Evolutionary conservation across 1,140 invertebrate species (phyloP), one percentile per base, ranked within the genome.

Genomic region (Bombus cullumanus): DNA sequence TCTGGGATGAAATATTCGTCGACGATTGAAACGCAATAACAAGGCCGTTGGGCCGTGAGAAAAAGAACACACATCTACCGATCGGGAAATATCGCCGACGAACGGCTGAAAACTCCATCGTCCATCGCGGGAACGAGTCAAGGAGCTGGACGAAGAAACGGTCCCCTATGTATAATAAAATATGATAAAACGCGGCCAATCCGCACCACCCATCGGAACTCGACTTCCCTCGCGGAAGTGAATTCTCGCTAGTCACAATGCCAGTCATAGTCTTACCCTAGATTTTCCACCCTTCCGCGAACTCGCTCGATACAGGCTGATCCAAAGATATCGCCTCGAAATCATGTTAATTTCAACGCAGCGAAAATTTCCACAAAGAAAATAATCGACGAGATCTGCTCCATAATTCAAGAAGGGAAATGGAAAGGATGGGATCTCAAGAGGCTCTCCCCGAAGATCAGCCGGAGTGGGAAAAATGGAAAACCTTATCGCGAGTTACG

Each of bases 131-230:
- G 64, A 83, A 59, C 83, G 71, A 71, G 43, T 73, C 59, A 80
- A 87, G 64, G 15, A 43, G 62, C 18, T 53, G 47, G 1, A 0
- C 47, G 82, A 76, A 82, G 89, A 77, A 86, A 83, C 80, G 80
- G 68, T 84, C 88, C 88, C 86, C 90, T 86, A 86, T 91, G 90
- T 91, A 91, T 91, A 91, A 91, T 91, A 91, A 91, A 91, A 91
- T 91, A 91, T 91, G 90, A 91, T 91, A 91, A 91, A 91, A 91
- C 88, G 73, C 77, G 73, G 69, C 62, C 88, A 91, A 91, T 91
- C 85, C 80, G 69, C 0, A 53, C 47, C 47, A 53, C 5, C 47
- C 18, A 73, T 79, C 87, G 88, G 80, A 89, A 69, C 87, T 84
- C 72, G 81, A 39, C 77, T 88, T 73, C 66, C 81, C 73, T 34